A percentile compares a stretch with the other conserved stretches of the same genome.
These are phyloP conservation scores for Gymnorhina tibicen DNA, from an alignment of 2,113 vertebrate species.

Conservation along the genomic window DNA sequence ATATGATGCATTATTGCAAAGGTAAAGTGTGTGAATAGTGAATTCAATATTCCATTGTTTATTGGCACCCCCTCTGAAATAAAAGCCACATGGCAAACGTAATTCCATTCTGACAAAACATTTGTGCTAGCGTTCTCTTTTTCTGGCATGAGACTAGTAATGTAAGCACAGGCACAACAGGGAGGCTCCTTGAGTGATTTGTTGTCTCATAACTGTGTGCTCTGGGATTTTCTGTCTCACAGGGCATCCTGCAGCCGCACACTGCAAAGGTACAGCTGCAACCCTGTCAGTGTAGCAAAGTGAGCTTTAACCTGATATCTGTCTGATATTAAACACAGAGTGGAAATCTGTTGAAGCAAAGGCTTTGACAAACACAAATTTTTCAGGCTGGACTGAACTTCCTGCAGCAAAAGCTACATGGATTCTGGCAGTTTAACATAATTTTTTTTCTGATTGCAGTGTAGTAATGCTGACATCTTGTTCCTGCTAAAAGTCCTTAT, in stretches of 20 bases:
- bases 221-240: not conserved
- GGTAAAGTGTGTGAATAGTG: rapidly evolving
- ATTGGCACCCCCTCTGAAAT: not conserved
- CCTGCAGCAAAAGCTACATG: not conserved
- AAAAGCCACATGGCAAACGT: not conserved
- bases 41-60: not conserved
- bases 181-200: not conserved
- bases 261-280: not conserved
- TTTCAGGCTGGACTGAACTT: not conserved
- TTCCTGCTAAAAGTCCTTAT: not conserved
- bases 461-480: rapidly evolving
- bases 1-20: not conserved
- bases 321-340: not conserved
- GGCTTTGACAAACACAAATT: not conserved
- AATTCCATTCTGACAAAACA: not conserved
- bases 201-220: not conserved
- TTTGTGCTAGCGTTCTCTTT: not conserved
- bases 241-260: not conserved
- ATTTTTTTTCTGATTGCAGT: not conserved
- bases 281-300: not conserved
- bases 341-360: not conserved
- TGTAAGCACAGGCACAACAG: not conserved
- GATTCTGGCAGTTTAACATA: not conserved
- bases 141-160: not conserved
- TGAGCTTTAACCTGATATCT: not conserved